Evolutionary conservation across 2,888 invertebrate genomes (phyloP).

Genomic region (Drosophila siamana): DNA sequence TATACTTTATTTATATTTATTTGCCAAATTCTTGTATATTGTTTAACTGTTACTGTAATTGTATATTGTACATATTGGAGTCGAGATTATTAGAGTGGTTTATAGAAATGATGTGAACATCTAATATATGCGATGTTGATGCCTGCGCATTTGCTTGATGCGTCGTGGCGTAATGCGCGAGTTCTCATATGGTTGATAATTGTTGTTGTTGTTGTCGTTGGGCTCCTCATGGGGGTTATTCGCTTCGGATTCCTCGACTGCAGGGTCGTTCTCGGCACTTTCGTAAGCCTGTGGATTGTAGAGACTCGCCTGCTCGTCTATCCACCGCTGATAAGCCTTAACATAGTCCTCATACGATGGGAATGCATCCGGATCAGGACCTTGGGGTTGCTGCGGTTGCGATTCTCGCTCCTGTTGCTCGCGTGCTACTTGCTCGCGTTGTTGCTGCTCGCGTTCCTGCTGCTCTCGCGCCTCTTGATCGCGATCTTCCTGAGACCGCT

Average conservation of each 20-base stretch:
- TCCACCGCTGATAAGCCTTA: constrained; percentile 34
- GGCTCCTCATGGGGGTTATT: constrained; percentile 12
- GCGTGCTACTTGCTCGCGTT: constrained; percentile 1
- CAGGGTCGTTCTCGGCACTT: constrained; percentile 23
- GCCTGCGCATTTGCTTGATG: constrained; percentile 27
- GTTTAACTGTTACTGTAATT: not conserved
- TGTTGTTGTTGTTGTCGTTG: not conserved
- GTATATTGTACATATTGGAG: not conserved
- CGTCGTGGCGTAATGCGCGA: not conserved
- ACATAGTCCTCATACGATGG: constrained; percentile 55
- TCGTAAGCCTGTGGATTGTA: constrained; percentile 18
- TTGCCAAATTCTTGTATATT: not conserved
- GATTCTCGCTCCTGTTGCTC: constrained; percentile 27
- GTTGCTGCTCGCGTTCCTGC: constrained; percentile 41
- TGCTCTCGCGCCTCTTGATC: constrained; percentile 34
- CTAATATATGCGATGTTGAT: constrained; percentile 6
- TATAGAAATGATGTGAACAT: not conserved
- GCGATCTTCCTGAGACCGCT: constrained; percentile 25
- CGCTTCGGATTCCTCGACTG: not conserved
- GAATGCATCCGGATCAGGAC: constrained; percentile 7
- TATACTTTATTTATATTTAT: not conserved
- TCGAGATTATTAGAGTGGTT: not conserved
- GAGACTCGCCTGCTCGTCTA: constrained; percentile 9
- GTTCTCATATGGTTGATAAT: not conserved
- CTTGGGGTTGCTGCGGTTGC: constrained; percentile 1